Base-by-base conservation (phyloP, 2,113 vertebrate genomes). In the Sitta europaea region DNA sequence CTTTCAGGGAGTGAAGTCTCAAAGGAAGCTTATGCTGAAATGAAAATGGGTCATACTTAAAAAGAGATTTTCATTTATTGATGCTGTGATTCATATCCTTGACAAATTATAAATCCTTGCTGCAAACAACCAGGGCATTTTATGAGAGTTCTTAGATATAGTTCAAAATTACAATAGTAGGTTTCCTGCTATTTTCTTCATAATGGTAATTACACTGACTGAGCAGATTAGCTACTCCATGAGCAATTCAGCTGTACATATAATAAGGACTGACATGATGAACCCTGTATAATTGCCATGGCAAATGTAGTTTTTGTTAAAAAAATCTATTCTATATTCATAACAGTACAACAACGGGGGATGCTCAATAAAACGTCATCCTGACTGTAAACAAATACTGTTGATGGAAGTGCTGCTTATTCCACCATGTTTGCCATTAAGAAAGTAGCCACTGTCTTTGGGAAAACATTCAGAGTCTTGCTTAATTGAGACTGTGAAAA, bases 301-400 rank as follows among this genome's bases (percentile, higher is more conserved):
- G 40, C 24, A 94, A 65, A 94, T 45, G 50, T 15, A 81, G 15
- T 67, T 65, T 80, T 94, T 90, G 73, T n/a, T 76, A 63, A 62
- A 91, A 86, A 94, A 63, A 84, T 59, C 58, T 79, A 71, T 92
- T 89, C 82, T 92, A 73, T 87, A 81, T 83, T 83, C 9, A 16
- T 57, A 76, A 65, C 53, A 70, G 29, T 68, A 58, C 51, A 76
- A 92, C 1, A 11, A 87, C 1, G 12, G 31, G 50, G 43, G 93
- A 61, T 40, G 28, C 77, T 96, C 96, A 97, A 93, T 91, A 95
- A 97, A 97, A 97, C 29, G 36, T 74, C 86, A 96, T 86, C 66
- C 85, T 86, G 94, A 94, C 81, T 71, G 92, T 80, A 95, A 86
- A 96, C 73, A 97, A 87, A 94, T 86, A 88, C 77, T 92, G 68